Evolutionary conservation across 1,140 invertebrate species (phyloP), one percentile per base, ranked within the genome.

Genomic region (Drosophila obscura): DNA sequence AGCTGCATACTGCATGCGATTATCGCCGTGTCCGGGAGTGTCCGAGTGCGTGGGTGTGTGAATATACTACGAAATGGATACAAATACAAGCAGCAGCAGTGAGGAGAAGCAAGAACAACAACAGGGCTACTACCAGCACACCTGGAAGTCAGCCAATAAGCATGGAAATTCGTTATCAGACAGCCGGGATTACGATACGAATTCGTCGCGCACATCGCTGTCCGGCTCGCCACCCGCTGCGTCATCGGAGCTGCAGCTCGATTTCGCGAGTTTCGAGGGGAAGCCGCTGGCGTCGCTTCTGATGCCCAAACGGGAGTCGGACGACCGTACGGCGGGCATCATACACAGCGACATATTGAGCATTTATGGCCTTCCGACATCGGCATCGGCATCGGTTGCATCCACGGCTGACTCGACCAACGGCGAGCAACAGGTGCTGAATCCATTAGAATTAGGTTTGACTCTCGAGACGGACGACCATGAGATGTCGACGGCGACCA

Each of bases 361-460:
- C 61, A 63, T 79, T 49, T 79, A 77, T 39, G 53, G 74, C 56
- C 55, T 66, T 24, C 31, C 48, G 13, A 39, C 46, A 9, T 16
- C 66, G 9, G 59, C 46, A 9, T 16, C 66, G 9, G 59, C 75
- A 28, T 73, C 35, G 35, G 35, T 13, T 39, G 35, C 11, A 39
- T 39, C 35, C 35, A 39, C 35, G 4, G 11, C 35, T 4, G 11
- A 11, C 35, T 39, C 75, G 22, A 52, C 58, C 68, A 68, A 57
- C 55, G 71, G 69, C 41, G 84, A 89, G 72, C 90, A 90, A 91
- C 90, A 91, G 90, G 90, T 91, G 90, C 82, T 91, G 51, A 87
- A 82, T 71, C 75, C 82, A 59, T 73, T 88, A 81, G 76, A 71
- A 60, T 79, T 91, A 77, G 88, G 74, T 66, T 64, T 85, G 22